Evolutionary conservation across 2,113 vertebrate species (phyloP).

Genomic region (Brachyhypopomus occidentalis): DNA sequence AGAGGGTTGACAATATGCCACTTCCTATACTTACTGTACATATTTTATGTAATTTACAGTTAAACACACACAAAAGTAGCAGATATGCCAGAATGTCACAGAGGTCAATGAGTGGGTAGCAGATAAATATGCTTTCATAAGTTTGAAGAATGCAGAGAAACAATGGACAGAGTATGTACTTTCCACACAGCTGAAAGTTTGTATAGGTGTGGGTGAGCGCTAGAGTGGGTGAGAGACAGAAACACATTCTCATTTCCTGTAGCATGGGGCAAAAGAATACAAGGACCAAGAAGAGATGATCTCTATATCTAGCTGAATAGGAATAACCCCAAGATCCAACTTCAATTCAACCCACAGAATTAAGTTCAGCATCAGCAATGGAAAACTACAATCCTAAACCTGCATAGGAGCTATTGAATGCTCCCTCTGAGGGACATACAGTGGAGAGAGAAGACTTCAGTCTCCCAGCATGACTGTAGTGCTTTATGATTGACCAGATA

Average conservation of each 20-base stretch:
- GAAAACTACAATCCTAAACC: conserved; percentile 39
- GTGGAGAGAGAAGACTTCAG: conserved; percentile 2
- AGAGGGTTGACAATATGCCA: no score
- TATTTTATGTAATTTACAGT: no score
- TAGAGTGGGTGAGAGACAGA: not conserved
- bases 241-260: not conserved
- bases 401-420: conserved; percentile 2
- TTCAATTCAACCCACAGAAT: no score
- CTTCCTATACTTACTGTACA: no score
- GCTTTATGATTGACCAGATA: conserved; percentile 4
- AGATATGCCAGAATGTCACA: conserved; percentile 8
- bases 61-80: not conserved
- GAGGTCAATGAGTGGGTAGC: conserved; percentile 18
- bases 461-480: conserved; percentile 9
- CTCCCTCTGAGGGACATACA: conserved; percentile 8
- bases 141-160: conserved; percentile 20
- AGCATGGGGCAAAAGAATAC: no score
- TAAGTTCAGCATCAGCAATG: conserved; percentile 26
- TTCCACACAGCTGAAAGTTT: conserved; percentile 22
- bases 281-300: no score
- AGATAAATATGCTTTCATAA: conserved; percentile 8
- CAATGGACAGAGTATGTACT: conserved; percentile 1
- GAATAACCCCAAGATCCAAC: no score
- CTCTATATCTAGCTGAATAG: no score
- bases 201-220: not conserved